Base-by-base conservation (phyloP, 2,797 vertebrate species). In the Sebastes diaconus region DNA sequence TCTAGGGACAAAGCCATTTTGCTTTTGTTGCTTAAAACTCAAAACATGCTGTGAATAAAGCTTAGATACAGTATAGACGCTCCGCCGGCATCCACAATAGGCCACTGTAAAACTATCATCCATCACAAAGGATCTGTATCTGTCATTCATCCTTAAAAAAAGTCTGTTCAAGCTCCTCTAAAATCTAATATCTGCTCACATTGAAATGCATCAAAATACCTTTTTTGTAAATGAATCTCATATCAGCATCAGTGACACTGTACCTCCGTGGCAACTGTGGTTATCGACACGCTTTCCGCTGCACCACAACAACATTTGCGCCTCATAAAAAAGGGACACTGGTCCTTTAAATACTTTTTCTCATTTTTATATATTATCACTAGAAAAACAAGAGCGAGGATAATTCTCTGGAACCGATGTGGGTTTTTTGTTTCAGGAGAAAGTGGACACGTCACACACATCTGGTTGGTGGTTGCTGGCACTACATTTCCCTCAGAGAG, bases 231-330 rank as follows among this genome's bases (percentile, higher is more conserved):
- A 55, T 69, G 0, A 54, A 57, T 75, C 34, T 84, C 58, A 46
- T 52, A 30, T 70, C 52, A 65, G 71, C 42, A 18, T 61, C 22
- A 20, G 27, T 8, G 42, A 46, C 42, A 46, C 60, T 52, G 68
- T 60, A 52, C 60, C 61, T 30, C 6, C 0, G 18, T 42, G 60
- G 25, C 29, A 16, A 9, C 52, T 13, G 22, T 75, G 30, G 25
- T 52, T 8, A 18, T 46, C 11, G 13, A 36, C 42, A 60, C 24
- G 39, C 25, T 34, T 63, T 74, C 39, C 25, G 34, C 65, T 27
- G 20, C 75, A 78, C 87, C 80, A 81, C 88, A 85, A 83, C 75
- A 76, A 93, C 90, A 88, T 93, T 83, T 91, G 85, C 87, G 92
- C 92, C 58, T 63, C 22, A 14, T 57, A 30, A 75, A 73, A 75